Evolutionary conservation across 2,888 invertebrate genomes (phyloP).

Genomic region (Lamellibrachia columna): DNA sequence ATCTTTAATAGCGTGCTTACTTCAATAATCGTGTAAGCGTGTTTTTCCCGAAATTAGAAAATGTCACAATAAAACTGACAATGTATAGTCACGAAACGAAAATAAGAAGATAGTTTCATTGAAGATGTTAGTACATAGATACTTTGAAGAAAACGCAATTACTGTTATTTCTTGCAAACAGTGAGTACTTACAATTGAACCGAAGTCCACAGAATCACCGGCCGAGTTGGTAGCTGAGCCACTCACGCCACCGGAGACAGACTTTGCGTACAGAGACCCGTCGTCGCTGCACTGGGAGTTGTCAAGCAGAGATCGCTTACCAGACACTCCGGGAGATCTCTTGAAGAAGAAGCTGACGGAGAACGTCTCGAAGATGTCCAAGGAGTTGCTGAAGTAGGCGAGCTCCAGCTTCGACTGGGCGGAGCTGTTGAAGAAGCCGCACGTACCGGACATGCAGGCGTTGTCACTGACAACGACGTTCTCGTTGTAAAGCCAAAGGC

Average conservation of each 20-base stretch:
- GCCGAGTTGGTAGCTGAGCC: background rate
- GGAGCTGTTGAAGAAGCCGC: slow-evolving; percentile 23
- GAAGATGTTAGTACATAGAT: background rate
- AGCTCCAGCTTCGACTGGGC: slow-evolving; percentile 8
- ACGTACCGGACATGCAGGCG: slow-evolving; percentile 7
- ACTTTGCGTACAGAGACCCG: background rate
- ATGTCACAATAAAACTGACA: too few species aligned
- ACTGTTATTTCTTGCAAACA: background rate
- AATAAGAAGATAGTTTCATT: too few species aligned
- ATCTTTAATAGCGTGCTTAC: too few species aligned
- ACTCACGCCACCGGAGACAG: background rate
- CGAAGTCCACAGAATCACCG: background rate
- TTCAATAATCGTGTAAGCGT: too few species aligned
- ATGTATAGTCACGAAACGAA: too few species aligned
- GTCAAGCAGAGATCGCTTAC: background rate
- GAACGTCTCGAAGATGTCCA: background rate
- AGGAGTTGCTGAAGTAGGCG: slow-evolving; percentile 24
- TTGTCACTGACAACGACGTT: background rate
- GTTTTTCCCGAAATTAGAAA: too few species aligned
- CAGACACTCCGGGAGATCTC: background rate
- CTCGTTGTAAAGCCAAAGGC: slow-evolving; percentile 17
- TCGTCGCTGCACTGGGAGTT: background rate
- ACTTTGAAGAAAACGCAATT: background rate
- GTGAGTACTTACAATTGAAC: background rate
- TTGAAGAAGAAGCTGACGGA: slow-evolving; percentile 20